Percentiles rank a stretch among this genome's conserved stretches.
phyloP scores from a whole-genome alignment of 2,113 vertebrate species.

The Rhynchopsitta pachyrhyncha region DNA sequence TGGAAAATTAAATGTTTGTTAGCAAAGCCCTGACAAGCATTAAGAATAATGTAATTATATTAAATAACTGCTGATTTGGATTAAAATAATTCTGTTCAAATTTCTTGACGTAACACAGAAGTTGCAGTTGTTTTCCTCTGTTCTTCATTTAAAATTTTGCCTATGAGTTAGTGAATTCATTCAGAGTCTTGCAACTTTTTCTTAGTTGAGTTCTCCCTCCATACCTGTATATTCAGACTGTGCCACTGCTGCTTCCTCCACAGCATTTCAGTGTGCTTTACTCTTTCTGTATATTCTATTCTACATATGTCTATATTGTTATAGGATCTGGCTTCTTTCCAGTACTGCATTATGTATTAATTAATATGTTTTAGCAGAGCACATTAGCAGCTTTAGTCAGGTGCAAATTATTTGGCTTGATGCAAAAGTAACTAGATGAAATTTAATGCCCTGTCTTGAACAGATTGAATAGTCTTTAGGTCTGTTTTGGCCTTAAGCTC shows the following conservation, averaged over 20 bases:
- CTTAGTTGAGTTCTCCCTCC: background rate
- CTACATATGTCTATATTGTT: background rate
- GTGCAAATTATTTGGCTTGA: background rate
- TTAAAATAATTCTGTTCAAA: conserved; percentile 16
- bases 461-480: background rate
- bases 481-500: background rate
- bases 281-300: background rate
- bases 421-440: background rate
- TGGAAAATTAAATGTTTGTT: conserved; percentile 53
- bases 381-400: background rate
- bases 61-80: conserved; percentile 28
- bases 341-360: background rate
- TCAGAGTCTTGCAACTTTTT: background rate
- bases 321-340: background rate
- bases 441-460: background rate
- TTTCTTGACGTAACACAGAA: background rate
- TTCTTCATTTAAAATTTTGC: background rate
- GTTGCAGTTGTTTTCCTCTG: background rate
- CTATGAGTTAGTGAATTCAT: background rate
- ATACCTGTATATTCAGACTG: background rate
- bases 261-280: background rate
- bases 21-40: conserved; percentile 3
- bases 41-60: conserved; percentile 1
- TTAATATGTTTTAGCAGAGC: background rate
- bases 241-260: background rate